Conservation (phyloP, 2,797 vertebrate genomes). For the Thalassophryne amazonica region DNA sequence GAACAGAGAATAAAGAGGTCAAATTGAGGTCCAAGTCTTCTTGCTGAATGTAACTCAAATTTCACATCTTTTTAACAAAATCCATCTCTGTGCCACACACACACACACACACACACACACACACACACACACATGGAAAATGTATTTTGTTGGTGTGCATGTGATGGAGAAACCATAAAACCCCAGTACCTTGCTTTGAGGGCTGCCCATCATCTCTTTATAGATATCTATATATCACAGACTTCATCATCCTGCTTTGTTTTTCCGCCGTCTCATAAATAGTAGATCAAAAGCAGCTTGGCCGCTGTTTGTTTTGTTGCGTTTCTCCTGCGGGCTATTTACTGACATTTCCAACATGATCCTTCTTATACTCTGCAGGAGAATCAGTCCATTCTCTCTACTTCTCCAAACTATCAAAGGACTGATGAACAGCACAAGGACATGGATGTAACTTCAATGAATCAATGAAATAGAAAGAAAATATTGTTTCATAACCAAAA, state of each 20-base stretch:
- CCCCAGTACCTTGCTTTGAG: constrained; percentile 27
- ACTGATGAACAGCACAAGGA: constrained; percentile 23
- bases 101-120: too few relatives aligned
- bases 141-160: constrained; percentile 14
- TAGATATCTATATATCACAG: too few relatives aligned
- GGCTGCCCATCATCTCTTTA: constrained; percentile 40
- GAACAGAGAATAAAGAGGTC: too few relatives aligned
- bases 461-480: constrained; percentile 4
- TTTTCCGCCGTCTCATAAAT: constrained; percentile 68
- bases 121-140: too few relatives aligned
- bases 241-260: constrained; percentile 65
- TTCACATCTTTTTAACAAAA: too few relatives aligned
- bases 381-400: constrained; percentile 39
- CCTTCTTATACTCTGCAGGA: constrained; percentile 40
- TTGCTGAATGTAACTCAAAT: too few relatives aligned
- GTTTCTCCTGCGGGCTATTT: constrained; percentile 59
- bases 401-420: constrained; percentile 25
- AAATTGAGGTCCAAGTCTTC: too few relatives aligned
- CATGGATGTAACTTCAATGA: too few relatives aligned
- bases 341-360: constrained; percentile 61
- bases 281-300: constrained; percentile 62
- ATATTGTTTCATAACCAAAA: too few relatives aligned
- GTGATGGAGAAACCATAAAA: constrained; percentile 28
- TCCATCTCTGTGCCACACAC: too few relatives aligned
- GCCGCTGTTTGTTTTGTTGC: constrained; percentile 63